These are phyloP conservation scores for Leptura quadrifasciata DNA, from an alignment of 2,888 invertebrate genomes.

Conservation along the genomic window DNA sequence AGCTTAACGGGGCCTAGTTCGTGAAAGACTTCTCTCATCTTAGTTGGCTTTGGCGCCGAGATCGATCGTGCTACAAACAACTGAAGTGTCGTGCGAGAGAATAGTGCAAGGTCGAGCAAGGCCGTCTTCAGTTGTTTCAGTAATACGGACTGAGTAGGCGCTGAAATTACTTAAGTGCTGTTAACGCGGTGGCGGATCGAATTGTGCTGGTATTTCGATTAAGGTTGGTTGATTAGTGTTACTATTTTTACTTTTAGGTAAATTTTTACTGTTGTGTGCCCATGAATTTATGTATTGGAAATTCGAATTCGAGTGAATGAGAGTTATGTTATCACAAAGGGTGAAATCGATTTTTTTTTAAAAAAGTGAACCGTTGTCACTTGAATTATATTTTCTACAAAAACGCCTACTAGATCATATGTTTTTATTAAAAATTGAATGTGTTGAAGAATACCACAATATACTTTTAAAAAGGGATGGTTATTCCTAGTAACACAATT, in stretches of 20 bases:
- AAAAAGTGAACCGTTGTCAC: too few species aligned
- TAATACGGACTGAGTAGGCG: constrained; percentile 27
- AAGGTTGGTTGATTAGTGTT: constrained; percentile 34
- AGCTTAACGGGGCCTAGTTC: constrained; percentile 17
- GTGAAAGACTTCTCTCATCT: constrained; percentile 23
- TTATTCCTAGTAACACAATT: too few species aligned
- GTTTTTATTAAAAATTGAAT: too few species aligned
- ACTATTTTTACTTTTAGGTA: neutral
- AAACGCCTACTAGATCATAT: too few species aligned
- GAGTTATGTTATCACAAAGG: too few species aligned
- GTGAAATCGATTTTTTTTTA: too few species aligned
- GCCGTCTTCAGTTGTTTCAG: constrained; percentile 38
- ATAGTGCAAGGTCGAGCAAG: constrained; percentile 39
- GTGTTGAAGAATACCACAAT: too few species aligned
- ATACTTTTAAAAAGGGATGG: too few species aligned
- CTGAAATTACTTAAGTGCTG: constrained; percentile 31
- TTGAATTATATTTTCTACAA: too few species aligned
- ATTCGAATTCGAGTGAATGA: too few species aligned
- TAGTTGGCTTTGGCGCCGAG: constrained; percentile 32
- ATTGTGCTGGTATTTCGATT: constrained; percentile 6
- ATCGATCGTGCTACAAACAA: constrained; percentile 22
- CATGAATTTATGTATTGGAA: too few species aligned
- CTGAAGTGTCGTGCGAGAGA: constrained; percentile 27
- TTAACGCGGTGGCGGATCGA: constrained; percentile 14
- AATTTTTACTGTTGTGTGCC: too few species aligned